Percentiles rank a stretch among this genome's conserved stretches.
Conservation (phyloP, 2,888 invertebrate genomes). For the Kuschelorhynchus macadamiae region DNA sequence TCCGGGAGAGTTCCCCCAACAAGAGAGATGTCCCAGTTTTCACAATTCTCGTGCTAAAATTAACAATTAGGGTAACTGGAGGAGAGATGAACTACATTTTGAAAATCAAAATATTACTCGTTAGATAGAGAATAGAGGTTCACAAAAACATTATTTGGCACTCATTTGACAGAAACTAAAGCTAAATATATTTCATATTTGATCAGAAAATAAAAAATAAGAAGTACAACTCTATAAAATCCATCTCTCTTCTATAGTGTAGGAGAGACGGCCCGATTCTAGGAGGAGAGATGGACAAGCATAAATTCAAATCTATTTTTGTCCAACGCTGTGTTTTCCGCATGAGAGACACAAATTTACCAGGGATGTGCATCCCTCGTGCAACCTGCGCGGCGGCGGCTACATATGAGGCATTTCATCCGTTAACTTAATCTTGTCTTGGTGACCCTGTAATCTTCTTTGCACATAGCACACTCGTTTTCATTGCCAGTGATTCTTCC, state of each 20-base stretch:
- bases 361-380: slow-evolving; percentile 14
- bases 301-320: slow-evolving; percentile 1
- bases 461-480: slow-evolving; percentile 5
- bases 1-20: no score
- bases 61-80: slow-evolving; percentile 1
- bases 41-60: no score
- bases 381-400: slow-evolving; percentile 15
- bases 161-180: no score
- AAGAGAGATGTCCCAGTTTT: no score
- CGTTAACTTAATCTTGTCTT: neutral
- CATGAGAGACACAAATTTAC: slow-evolving; percentile 8
- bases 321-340: slow-evolving; percentile 8
- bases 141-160: no score
- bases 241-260: slow-evolving; percentile 4
- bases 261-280: neutral
- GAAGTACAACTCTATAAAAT: neutral
- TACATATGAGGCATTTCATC: slow-evolving; percentile 1
- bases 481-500: neutral
- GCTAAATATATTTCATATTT: no score
- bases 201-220: no score
- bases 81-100: neutral
- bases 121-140: no score
- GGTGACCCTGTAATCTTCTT: neutral
- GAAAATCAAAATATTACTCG: no score
- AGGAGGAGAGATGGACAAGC: neutral